These are phyloP conservation scores for Spinus pinus DNA, from an alignment of 2,797 vertebrate species.

Conservation along the genomic window DNA sequence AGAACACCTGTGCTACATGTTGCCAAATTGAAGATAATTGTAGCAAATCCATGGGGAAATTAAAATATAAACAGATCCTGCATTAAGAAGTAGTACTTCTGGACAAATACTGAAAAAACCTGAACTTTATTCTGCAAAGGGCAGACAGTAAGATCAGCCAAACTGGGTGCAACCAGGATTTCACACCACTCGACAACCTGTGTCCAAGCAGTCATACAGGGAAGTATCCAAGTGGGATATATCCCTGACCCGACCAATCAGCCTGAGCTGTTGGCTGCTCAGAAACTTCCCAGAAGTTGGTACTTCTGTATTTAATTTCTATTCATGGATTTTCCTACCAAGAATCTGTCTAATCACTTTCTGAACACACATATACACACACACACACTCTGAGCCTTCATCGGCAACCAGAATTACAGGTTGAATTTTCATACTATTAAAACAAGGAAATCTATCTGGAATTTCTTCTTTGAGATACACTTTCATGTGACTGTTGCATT, in stretches of 20 bases:
- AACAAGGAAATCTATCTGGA: slow-evolving; percentile 85
- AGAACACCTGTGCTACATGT: accelerated
- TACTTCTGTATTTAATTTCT: background rate
- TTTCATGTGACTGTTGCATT: slow-evolving; percentile 77
- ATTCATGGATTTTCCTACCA: background rate
- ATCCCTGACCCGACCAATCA: background rate
- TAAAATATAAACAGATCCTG: background rate
- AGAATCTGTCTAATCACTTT: background rate
- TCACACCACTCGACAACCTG: background rate
- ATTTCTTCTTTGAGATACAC: slow-evolving; percentile 85
- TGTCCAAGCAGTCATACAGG: accelerated
- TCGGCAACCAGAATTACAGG: slow-evolving; percentile 87
- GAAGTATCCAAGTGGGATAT: background rate
- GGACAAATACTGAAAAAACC: background rate
- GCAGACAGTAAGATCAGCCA: background rate
- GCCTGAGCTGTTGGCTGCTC: accelerated
- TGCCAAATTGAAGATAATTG: background rate
- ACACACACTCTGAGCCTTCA: slow-evolving; percentile 75
- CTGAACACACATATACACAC: slow-evolving; percentile 68
- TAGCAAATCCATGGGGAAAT: background rate
- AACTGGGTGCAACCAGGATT: background rate
- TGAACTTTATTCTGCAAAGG: background rate
- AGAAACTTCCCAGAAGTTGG: background rate
- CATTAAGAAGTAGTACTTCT: background rate
- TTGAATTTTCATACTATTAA: slow-evolving; percentile 81